Evolutionary conservation across 2,888 invertebrate species (phyloP), one percentile per base, ranked within the genome.

Genomic region (Scelioninae gen. 1): DNA sequence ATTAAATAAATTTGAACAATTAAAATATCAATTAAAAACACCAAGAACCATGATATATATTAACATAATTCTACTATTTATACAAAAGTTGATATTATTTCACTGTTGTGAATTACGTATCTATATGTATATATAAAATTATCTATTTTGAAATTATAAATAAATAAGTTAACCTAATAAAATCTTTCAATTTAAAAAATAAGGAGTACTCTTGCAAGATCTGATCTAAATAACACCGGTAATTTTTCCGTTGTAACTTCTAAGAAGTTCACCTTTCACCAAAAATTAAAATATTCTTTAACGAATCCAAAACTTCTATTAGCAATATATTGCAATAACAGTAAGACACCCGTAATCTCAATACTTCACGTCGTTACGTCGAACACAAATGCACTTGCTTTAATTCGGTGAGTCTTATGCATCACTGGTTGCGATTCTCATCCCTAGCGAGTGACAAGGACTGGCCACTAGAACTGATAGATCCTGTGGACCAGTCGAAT

Each of bases 401-500:
- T 72, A 74, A 74, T 78, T 78, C 72, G 76, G 69, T 78, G 63
- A 78, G 51, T 49, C 32, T 38, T 6, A 66, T 31, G 45, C 51
- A 84, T 87, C 85, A 88, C 86, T 88, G 87, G 47, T 88, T 86
- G 31, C 89, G 88, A 75, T 88, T 87, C 29, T 91, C 91, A 63
- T 91, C 91, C 74, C 90, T 87, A 15, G 89, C 87, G 53, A 91
- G 87, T 4, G 91, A 86, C 4, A 91, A 83, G 0, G 90, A 87
- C 66, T 92, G 92, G 16, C 91, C 87, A 4, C 87, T 86, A 53
- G 88, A 85, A 13, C 89, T 87, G n/a, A 92, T 90, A 7, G 91
- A 86, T 29, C 89, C 89, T 49, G 90, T 89, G 55, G 91, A 88
- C 92, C 92, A 92, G 77, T 92, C 92, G 82, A 92, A 90, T 8